These are phyloP conservation scores for Trogon surrucura DNA, from an alignment of 2,113 vertebrate genomes.

Conservation along the genomic window DNA sequence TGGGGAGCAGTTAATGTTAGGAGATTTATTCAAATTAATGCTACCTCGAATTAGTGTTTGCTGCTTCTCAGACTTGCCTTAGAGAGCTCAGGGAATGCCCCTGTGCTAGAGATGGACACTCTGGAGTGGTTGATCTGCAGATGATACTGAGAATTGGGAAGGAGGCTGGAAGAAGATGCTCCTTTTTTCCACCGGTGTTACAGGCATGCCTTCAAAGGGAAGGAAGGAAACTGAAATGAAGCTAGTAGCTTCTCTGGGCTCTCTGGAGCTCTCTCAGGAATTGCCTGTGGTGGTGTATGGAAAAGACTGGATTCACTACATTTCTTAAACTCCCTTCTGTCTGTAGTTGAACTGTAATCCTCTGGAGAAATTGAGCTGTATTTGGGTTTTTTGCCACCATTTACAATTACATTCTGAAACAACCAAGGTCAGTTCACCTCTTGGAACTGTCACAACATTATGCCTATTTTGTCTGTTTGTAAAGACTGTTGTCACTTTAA, in stretches of 20 bases:
- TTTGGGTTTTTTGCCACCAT: not conserved
- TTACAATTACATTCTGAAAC: not conserved
- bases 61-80: not conserved
- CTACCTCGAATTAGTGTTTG: not conserved
- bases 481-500: not conserved
- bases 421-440: rapidly evolving
- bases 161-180: not conserved
- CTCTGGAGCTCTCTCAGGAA: not conserved
- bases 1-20: not conserved
- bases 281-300: not conserved
- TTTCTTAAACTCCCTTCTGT: not conserved
- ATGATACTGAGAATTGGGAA: not conserved
- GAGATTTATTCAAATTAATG: not conserved
- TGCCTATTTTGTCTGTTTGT: not conserved
- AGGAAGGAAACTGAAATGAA: not conserved
- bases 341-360: not conserved
- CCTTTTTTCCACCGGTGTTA: not conserved
- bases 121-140: not conserved
- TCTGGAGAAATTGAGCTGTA: not conserved
- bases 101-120: not conserved
- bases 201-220: not conserved
- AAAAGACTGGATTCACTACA: not conserved
- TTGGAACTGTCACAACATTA: not conserved
- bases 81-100: not conserved
- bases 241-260: not conserved